Percentiles rank a stretch among this genome's conserved stretches.
Conservation (phyloP, 1,140 invertebrate genomes). For the Notospermus geniculatus region DNA sequence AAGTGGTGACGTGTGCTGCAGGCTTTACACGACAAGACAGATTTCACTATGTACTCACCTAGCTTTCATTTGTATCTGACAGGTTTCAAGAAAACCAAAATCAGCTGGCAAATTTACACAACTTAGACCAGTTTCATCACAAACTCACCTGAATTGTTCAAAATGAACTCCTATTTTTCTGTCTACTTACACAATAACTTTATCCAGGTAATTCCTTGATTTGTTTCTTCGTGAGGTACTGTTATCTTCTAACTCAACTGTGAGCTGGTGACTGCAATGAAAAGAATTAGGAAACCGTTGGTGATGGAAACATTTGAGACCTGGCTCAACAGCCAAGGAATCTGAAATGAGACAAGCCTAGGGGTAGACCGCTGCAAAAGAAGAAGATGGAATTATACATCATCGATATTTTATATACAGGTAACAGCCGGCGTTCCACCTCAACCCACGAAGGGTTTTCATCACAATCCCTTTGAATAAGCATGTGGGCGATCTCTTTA, state of each 20-base stretch:
- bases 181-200: conserved; percentile 39
- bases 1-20: too few relatives aligned
- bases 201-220: conserved; percentile 27
- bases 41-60: background rate
- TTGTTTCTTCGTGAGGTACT: conserved; percentile 32
- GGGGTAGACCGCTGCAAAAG: too few relatives aligned
- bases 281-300: conserved; percentile 8
- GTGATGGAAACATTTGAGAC: too few relatives aligned
- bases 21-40: background rate
- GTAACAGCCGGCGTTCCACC: too few relatives aligned
- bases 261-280: conserved; percentile 36
- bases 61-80: background rate
- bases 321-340: too few relatives aligned
- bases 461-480: too few relatives aligned
- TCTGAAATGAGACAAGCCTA: too few relatives aligned
- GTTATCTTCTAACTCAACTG: conserved; percentile 38
- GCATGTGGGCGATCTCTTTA: too few relatives aligned
- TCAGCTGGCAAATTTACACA: background rate
- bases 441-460: too few relatives aligned
- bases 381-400: too few relatives aligned
- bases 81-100: background rate
- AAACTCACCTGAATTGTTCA: background rate
- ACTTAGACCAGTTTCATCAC: background rate
- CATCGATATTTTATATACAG: too few relatives aligned
- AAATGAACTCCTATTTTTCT: background rate